Percentiles rank a stretch among this genome's conserved stretches.
Conservation (phyloP, 2,113 vertebrate species). For the Oenanthe oenanthe region DNA sequence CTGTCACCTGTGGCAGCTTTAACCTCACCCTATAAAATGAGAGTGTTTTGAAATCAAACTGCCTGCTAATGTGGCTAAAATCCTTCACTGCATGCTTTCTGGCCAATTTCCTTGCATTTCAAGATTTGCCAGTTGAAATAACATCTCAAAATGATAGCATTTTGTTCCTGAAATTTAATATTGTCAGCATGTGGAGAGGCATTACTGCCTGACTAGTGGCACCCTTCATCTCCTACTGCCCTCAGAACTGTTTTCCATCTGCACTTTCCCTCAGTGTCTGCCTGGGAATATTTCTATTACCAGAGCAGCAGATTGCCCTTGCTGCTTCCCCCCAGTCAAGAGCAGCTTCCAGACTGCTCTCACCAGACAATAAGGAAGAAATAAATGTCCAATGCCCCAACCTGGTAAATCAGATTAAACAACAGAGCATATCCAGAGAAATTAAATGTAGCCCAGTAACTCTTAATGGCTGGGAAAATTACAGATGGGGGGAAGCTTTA, state of each 20-base stretch:
- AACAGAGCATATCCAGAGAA: constrained; percentile 22
- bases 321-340: neutral
- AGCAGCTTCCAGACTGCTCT: constrained; percentile 1
- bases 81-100: neutral
- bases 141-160: neutral
- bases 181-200: neutral
- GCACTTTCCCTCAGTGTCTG: neutral
- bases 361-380: constrained; percentile 50
- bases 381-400: constrained; percentile 10
- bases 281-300: neutral
- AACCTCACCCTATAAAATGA: neutral
- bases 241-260: neutral
- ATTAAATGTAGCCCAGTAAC: constrained; percentile 8
- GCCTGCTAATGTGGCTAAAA: neutral
- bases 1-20: neutral
- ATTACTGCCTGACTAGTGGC: neutral
- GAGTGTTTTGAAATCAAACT: neutral
- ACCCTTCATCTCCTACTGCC: neutral
- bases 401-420: constrained; percentile 33
- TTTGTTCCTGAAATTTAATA: constrained; percentile 29
- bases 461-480: neutral
- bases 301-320: constrained; percentile 12
- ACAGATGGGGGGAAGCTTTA: neutral
- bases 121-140: neutral
- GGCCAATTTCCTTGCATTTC: neutral